Evolutionary conservation across 2,113 vertebrate genomes (phyloP).

Genomic region (Grallaria varia): DNA sequence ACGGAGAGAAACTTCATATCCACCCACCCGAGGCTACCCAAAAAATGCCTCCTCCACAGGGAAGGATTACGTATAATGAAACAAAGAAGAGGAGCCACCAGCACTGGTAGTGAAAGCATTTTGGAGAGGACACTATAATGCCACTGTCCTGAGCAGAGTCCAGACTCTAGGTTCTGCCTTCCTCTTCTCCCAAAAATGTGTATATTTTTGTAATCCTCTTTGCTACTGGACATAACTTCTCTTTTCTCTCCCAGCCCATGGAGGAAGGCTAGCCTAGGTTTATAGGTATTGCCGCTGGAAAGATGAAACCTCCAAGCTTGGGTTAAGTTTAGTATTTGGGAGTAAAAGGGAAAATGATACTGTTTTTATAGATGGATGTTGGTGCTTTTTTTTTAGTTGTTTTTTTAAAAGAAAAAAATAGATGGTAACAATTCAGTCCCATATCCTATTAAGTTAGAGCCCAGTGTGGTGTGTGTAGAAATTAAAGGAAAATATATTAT

Average conservation of each 20-base stretch:
- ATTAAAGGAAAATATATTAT: neutral
- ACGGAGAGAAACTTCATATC: conserved; percentile 69
- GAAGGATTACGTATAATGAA: conserved; percentile 86
- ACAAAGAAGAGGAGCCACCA: neutral
- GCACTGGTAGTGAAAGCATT: conserved; percentile 3
- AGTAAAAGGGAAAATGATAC: conserved; percentile 63
- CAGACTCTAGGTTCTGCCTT: conserved; percentile 31
- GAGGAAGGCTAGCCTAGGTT: conserved; percentile 45
- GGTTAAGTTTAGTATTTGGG: conserved; percentile 46
- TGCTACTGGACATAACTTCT: conserved; percentile 38
- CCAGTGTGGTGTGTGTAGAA: conserved; percentile 35
- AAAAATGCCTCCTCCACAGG: conserved; percentile 70
- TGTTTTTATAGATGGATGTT: conserved; percentile 61
- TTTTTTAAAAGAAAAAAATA: neutral
- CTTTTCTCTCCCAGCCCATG: conserved; percentile 23
- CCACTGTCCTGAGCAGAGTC: conserved; percentile 30
- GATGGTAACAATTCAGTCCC: conserved; percentile 34
- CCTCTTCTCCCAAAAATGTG: conserved; percentile 32
- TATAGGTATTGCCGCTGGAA: conserved; percentile 25
- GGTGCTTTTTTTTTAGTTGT: conserved; percentile 52
- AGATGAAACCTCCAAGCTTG: conserved; percentile 22
- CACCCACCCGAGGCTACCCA: conserved; percentile 72
- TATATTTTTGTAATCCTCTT: conserved; percentile 70
- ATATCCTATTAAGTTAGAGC: conserved; percentile 50
- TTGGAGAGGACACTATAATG: conserved; percentile 58